Base-by-base conservation (phyloP, 2,797 vertebrate species). In the Sus cebifrons region DNA sequence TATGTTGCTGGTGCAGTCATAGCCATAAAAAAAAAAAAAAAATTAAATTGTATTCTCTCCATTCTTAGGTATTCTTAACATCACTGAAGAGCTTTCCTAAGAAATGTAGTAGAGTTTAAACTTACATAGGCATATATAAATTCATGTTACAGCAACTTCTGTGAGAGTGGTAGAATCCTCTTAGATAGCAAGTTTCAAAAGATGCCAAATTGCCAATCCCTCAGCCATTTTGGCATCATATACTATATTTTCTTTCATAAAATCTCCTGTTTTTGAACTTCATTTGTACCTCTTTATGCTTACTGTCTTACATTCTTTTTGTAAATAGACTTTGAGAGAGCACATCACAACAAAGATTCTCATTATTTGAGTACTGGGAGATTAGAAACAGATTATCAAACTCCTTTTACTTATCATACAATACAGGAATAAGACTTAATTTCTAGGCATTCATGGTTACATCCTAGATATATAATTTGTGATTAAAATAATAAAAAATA, bases 401-500 rank as follows among this genome's bases (percentile, higher is more conserved):
- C 3, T 75, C 2, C 4, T 15, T 70, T 88, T 87, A 60, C 16
- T 79, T 1, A 95, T 62, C 1, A 54, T 2, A 12, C 40, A 89
- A 86, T 56, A 36, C 36, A 83, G 1, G 2, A 71, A 84, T 83
- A 86, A 77, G 86, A 81, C 4, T 75, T 75, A 85, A 65, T 86
- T 74, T 86, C 5, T 52, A 70, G 29, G 3, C 89, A 83, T 74
- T 83, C 4, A 70, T 27, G 58, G 4, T 29, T 77, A 95, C 70
- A 3, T 49, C 8, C 10, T 68, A 89, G 15, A 60, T 79, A 84
- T 49, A 18, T 40, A 86, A 40, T 25, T 52, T 18, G 0, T 54
- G 16, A 74, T 64, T 64, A 36, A 91, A 88, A 93, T 71, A 74
- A 77, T 88, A 29, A 73, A 67, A 75, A 44, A 71, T 17, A 56